A percentile compares a stretch with the other conserved stretches of the same genome.
Evolutionary conservation across 2,888 invertebrate genomes (phyloP).

Genomic region (Uropetala carovei): DNA sequence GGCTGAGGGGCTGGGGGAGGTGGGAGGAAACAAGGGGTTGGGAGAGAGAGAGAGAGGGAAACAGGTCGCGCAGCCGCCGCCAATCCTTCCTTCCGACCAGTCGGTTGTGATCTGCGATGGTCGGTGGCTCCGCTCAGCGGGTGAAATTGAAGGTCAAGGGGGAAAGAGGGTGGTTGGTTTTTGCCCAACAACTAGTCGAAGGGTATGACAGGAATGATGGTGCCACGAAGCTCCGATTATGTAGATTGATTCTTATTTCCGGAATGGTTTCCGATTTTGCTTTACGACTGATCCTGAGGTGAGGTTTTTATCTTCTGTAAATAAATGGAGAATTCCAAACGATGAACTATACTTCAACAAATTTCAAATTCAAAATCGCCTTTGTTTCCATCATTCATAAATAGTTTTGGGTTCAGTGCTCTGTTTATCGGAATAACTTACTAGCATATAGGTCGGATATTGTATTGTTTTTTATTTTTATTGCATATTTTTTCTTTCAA

Average conservation of each 20-base stretch:
- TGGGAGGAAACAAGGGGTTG: not conserved
- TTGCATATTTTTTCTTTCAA: too few relatives aligned
- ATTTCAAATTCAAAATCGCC: too few relatives aligned
- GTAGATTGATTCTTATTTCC: not conserved
- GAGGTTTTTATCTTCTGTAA: too few relatives aligned
- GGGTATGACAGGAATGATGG: not conserved
- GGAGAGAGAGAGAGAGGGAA: not conserved
- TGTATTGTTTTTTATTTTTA: too few relatives aligned
- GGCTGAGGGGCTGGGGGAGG: too few relatives aligned
- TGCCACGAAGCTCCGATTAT: not conserved
- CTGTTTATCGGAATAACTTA: too few relatives aligned
- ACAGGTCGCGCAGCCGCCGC: not conserved
- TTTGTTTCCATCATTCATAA: too few relatives aligned
- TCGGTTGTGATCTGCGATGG: not conserved
- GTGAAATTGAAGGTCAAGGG: conserved; percentile 16
- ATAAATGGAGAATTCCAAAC: too few relatives aligned
- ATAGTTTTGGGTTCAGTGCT: too few relatives aligned
- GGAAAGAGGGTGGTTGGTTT: not conserved
- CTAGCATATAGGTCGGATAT: too few relatives aligned
- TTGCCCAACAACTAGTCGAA: not conserved
- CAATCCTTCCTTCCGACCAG: not conserved
- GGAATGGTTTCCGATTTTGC: not conserved
- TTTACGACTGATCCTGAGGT: not conserved
- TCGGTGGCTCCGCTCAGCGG: too few relatives aligned
- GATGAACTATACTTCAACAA: too few relatives aligned